These are phyloP conservation scores for Syrmaticus mikado DNA, from an alignment of 2,113 vertebrate genomes.

Conservation along the genomic window DNA sequence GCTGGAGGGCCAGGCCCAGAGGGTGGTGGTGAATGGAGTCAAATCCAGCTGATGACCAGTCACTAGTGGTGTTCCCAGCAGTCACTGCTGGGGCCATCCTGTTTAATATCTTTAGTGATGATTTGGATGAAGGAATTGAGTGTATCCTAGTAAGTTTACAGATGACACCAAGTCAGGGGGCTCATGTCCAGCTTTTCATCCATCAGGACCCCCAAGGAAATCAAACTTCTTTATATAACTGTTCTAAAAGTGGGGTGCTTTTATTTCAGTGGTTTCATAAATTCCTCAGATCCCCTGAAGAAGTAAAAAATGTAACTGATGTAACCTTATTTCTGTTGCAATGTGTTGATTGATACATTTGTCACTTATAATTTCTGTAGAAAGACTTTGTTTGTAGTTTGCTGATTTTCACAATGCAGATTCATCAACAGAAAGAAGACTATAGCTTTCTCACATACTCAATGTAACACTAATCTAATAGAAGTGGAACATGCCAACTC, in stretches of 20 bases:
- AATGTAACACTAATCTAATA: not conserved
- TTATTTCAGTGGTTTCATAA: not conserved
- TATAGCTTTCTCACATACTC: not conserved
- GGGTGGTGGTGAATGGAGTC: no score
- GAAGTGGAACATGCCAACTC: not conserved
- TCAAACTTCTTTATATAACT: not conserved
- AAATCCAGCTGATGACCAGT: no score
- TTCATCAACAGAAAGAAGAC: not conserved
- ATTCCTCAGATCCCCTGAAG: not conserved
- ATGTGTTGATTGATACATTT: not conserved
- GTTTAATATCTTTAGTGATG: no score
- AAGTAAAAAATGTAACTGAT: not conserved
- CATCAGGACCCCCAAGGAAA: not conserved
- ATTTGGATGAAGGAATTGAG: no score
- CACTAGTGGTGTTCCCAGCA: no score
- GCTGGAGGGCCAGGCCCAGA: no score
- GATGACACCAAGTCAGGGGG: no score
- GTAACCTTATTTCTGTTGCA: not conserved
- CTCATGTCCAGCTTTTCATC: no score
- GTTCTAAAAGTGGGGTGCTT: not conserved
- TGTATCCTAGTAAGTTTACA: no score
- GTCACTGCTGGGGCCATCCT: no score
- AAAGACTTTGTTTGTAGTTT: not conserved
- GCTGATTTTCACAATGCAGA: not conserved
- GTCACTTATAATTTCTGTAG: not conserved